Evolutionary conservation across 2,888 invertebrate genomes (phyloP), one percentile per base, ranked within the genome.

Genomic region (Adelphocoris suturalis): DNA sequence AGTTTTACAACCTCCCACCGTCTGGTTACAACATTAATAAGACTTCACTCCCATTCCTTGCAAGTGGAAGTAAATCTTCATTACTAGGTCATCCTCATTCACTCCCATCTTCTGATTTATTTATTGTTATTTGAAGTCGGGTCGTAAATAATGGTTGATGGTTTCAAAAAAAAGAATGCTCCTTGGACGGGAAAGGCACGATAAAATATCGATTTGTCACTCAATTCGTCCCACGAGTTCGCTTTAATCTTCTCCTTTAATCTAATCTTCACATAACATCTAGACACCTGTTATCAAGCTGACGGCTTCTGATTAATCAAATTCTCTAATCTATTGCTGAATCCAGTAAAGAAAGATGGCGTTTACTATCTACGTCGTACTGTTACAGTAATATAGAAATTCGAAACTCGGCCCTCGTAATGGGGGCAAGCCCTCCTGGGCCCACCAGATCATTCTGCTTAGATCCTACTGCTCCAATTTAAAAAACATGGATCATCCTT

Each of bases 21-120:
- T 68, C 68, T 68, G 68, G 68, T 68, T 68, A 68, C 68, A 68
- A 68, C 68, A 68, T 68, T 68, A 68, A 68, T 68, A 68, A 68
- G 68, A 68, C 68, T 68, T 68, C 68, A 68, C 68, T 68, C 27
- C 27, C 27, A 68, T 68, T 68, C 23, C 23, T 68, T 68, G 68
- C 68, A 23, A 68, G 68, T 68, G 68, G 68, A 27, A 68, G 27
- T 68, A 68, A 68, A 68, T 68, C 68, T 68, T 68, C 68, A 68
- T 68, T 68, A 68, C 68, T 68, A 13, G 68, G 68, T 68, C 68
- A 68, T 68, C 68, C 68, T 68, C 68, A 68, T 68, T 68, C 68
- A 23, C 68, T 68, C 68, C 23, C 68, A 11, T 68, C 68, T 19
- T 23, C 68, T 68, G 68, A 68, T 68, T 68, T 68, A 68, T 68